Base-by-base conservation (phyloP, 1,140 invertebrate species). In the Cephus cinctus region DNA sequence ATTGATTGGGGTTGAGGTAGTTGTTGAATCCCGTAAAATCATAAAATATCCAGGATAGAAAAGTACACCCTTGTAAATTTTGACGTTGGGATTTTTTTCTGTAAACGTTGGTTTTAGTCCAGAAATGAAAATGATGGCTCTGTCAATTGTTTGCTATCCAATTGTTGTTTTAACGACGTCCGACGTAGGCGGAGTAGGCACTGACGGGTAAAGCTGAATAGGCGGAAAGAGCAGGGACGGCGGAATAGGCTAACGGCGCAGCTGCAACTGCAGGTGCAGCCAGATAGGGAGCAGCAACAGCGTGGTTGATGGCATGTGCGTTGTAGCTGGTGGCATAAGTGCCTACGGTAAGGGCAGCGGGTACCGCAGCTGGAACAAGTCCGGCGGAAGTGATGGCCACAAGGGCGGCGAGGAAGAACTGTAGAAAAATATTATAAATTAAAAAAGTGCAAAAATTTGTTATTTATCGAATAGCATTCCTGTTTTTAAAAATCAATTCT, bases 291-390 rank as follows among this genome's bases (percentile, higher is more conserved):
- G 80, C 70, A 34, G 81, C 81, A 9, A 81, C 67, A 0, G 82
- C 81, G 41, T 85, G 83, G 69, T 83, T 82, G n/a, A 84, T 68
- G 8, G 79, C 69, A 54, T 84, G 82, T 0, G 82, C 80, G 22
- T 81, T 82, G 72, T 83, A 85, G 15, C 80, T 83, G 50, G 70
- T 78, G 11, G 81, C 82, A 40, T 81, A 81, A 1, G 83, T 83
- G 2, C 81, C 81, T 1, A 83, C 67, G 21, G 73, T 76, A 36
- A 78, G 71, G 4, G 80, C 80, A 15, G 80, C 72, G 12, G 81
- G 76, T n/a, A 78, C 68, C 0, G 75, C 69, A 2, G 72, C 73
- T 30, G 67, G 52, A 46, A 58, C 59, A 39, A 69, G 65, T 51
- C 66, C 63, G 14, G 49, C 78, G 46, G 50, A 73, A 21, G 52